phyloP scores from a whole-genome alignment of 2,113 vertebrate species.

The Bambusicola thoracicus region DNA sequence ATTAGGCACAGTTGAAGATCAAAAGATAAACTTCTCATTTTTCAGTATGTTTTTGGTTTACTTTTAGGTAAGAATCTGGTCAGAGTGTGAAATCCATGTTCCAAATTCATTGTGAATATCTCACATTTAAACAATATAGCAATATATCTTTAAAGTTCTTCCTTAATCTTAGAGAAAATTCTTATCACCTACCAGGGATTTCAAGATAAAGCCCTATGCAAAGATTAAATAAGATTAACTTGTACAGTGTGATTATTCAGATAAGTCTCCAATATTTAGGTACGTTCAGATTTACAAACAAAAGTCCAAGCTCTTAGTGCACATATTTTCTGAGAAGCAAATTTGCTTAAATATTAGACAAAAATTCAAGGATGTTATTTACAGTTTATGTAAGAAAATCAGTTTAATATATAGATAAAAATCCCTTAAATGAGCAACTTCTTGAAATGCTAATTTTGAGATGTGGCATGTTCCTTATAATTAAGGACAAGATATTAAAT shows the following conservation, averaged over 20 bases:
- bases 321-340: neutral
- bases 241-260: neutral
- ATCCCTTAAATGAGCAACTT: neutral
- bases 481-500: neutral
- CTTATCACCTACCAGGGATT: neutral
- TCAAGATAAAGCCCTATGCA: neutral
- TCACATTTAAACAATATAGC: neutral
- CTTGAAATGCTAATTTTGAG: neutral
- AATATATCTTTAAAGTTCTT: neutral
- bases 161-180: neutral
- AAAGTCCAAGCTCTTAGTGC: neutral
- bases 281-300: neutral
- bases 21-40: constrained; percentile 3
- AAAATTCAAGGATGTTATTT: neutral
- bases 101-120: neutral
- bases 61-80: constrained; percentile 8
- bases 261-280: neutral
- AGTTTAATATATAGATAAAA: neutral
- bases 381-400: neutral
- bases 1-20: constrained; percentile 7
- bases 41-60: neutral
- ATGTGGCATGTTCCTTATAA: neutral
- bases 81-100: neutral
- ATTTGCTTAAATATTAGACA: neutral
- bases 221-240: neutral